Evolutionary conservation across 2,888 invertebrate species (phyloP), one percentile per base, ranked within the genome.

Genomic region (Amitus sp.): DNA sequence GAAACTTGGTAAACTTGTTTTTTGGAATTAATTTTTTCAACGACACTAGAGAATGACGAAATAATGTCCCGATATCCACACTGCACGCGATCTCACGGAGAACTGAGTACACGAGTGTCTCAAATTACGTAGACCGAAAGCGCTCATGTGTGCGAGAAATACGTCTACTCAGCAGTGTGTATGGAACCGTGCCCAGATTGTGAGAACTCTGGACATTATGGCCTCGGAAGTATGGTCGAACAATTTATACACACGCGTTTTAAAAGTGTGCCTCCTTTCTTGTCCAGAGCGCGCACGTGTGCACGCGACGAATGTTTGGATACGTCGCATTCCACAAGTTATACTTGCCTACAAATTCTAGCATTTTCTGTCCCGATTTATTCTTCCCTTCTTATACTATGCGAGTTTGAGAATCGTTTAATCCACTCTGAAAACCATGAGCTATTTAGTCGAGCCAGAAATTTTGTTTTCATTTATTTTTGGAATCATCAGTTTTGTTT

Each of bases 31-130:
- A 10, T 30, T 19, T 27, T 10, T 30, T 20, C 15, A 1, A 58
- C 40, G 30, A 37, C 52, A 17, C 19, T 2, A 46, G 46, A 27
- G 15, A 30, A 15, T 7, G 12, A 37, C 40, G 34, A 40, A 56
- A 43, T 67, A 68, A 64, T 12, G 19, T 20, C 15, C 39, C 6
- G 33, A 13, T 53, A 42, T 73, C 72, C 67, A 69, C 66, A 73
- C 76, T 59, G 70, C 71, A 66, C 74, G 78, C 73, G 69, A 63
- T 73, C 77, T 73, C 72, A 68, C 49, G 68, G 67, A 71, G 68
- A 65, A 79, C 78, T 78, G 77, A 73, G 70, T 68, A 69, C 69
- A 54, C 53, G 54, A 59, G 64, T 66, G 53, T 57, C 62, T 58
- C 20, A 51, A 52, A 34, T 62, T 52, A 50, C 56, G 54, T 65